Evolutionary conservation across 1,140 invertebrate genomes (phyloP).

Genomic region (Mamestra configurata): DNA sequence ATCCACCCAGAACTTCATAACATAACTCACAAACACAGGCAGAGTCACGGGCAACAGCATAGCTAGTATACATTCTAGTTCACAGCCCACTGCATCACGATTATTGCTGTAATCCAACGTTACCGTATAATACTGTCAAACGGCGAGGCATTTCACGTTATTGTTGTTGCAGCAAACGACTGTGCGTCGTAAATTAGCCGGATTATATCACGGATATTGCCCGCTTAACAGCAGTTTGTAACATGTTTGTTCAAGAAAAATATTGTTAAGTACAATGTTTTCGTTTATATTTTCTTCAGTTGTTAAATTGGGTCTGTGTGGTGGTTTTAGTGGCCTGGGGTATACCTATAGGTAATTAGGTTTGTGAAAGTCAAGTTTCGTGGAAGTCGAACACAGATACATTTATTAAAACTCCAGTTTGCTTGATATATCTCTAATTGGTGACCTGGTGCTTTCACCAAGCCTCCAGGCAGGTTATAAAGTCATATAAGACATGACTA

Average conservation of each 20-base stretch:
- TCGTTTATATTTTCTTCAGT: slow-evolving; percentile 4
- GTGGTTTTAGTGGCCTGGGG: not conserved
- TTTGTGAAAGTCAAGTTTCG: too few species aligned
- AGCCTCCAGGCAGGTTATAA: too few species aligned
- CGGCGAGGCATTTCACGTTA: slow-evolving; percentile 40
- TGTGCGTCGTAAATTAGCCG: slow-evolving; percentile 37
- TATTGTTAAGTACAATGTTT: slow-evolving; percentile 14
- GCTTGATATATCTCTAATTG: too few species aligned
- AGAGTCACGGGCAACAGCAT: slow-evolving; percentile 27
- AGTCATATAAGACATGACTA: too few species aligned
- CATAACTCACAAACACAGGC: slow-evolving; percentile 15
- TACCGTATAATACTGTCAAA: slow-evolving; percentile 52
- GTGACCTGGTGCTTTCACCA: too few species aligned
- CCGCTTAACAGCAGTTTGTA: slow-evolving; percentile 36
- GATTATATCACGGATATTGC: slow-evolving; percentile 48
- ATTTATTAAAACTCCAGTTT: too few species aligned
- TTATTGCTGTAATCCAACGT: slow-evolving; percentile 45
- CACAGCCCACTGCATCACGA: slow-evolving; percentile 42
- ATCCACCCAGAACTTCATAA: not conserved
- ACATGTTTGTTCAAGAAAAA: slow-evolving; percentile 34
- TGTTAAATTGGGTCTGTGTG: not conserved
- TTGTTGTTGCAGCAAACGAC: slow-evolving; percentile 16
- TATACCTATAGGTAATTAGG: not conserved
- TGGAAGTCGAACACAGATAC: too few species aligned
- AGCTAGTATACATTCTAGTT: slow-evolving; percentile 17